Base-by-base conservation (phyloP, 2,888 invertebrate species). In the Lapara coniferarum region DNA sequence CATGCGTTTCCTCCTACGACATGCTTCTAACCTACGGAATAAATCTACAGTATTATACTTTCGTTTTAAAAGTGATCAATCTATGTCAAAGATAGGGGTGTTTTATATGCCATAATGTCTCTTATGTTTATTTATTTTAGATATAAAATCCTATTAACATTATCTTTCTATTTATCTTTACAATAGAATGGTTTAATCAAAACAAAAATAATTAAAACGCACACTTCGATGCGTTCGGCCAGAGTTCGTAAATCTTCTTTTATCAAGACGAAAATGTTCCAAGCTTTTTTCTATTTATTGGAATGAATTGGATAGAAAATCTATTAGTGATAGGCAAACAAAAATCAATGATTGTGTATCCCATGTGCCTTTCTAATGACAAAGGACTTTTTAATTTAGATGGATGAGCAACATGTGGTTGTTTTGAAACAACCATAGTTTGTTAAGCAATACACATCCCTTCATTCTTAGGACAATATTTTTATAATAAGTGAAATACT, bases 31-130 rank as follows among this genome's bases (percentile, higher is more conserved):
- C n/a, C 66, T 19, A 56, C 67, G 19, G 46, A 19, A 52, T 58
- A 69, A 37, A 69, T 56, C 30, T 30, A 69, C 56, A 56, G 58
- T 56, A 69, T 66, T 57, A 66, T 57, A 25, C 66, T 68, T 70
- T 52, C 58, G 58, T 72, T 76, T 69, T 70, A 70, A 71, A 68
- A 71, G 75, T 69, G 67, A 80, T 81, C 74, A 71, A 53, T 81
- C 80, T 75, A 57, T 75, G 78, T 77, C 81, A 67, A 59, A 14
- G 52, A 53, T 66, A 44, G 46, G 52, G 19, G 16, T 66, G 66
- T 51, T 46, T 69, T 66, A 66, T 56, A 56, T 19, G 49, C 63
- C 49, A 49, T 49, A 66, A 37, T 37, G 30, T 6, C 3, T n/a
- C 10, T 55, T 19, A 10, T 37, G 30, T 52, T 66, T 53, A 52